phyloP scores from a whole-genome alignment of 2,797 vertebrate genomes.

The Falco biarmicus region DNA sequence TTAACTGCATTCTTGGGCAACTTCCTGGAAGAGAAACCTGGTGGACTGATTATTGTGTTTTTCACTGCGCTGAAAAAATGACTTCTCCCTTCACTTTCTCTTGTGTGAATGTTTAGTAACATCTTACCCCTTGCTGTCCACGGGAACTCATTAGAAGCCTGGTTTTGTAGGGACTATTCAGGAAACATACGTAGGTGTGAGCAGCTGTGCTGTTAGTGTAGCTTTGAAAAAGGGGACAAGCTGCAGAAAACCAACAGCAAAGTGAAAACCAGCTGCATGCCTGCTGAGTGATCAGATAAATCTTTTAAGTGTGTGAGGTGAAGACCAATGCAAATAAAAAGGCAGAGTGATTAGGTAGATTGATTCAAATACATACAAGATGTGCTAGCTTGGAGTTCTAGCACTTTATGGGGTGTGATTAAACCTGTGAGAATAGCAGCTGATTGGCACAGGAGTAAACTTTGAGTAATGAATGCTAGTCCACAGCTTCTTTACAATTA shows the following conservation, averaged over 20 bases:
- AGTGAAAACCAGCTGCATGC: neutral
- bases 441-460: neutral
- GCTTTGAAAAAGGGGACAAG: neutral
- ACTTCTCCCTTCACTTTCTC: neutral
- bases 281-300: neutral
- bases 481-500: neutral
- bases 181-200: neutral
- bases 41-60: neutral
- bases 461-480: neutral
- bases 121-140: neutral
- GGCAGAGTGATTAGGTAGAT: neutral
- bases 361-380: neutral
- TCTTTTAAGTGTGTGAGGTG: neutral
- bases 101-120: neutral
- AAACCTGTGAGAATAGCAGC: neutral
- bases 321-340: neutral
- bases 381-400: neutral
- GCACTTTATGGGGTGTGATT: neutral
- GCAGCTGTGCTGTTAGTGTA: neutral
- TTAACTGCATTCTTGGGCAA: constrained; percentile 14
- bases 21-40: constrained; percentile 53
- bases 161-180: neutral
- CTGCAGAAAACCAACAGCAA: neutral
- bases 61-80: neutral
- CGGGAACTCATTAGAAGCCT: neutral